Percentiles rank a stretch among this genome's conserved stretches.
These are phyloP conservation scores for Hyperoplus lanceolatus DNA, from an alignment of 2,797 vertebrate species.

Conservation along the genomic window DNA sequence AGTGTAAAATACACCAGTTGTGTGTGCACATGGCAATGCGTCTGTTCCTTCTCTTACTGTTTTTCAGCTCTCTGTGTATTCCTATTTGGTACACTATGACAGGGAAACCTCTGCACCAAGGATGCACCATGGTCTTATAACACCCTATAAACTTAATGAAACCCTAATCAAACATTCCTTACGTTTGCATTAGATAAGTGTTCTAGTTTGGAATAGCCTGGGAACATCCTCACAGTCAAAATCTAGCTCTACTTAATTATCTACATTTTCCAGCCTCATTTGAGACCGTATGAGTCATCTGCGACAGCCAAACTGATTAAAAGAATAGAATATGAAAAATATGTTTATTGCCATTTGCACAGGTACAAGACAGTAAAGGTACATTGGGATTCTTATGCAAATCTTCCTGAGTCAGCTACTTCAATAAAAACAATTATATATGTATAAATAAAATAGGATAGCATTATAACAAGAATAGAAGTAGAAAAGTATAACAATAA, in stretches of 20 bases:
- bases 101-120: conserved; percentile 5
- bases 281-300: background rate
- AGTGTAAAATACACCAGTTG: background rate
- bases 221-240: background rate
- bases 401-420: too few species aligned
- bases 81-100: background rate
- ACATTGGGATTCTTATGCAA: too few species aligned
- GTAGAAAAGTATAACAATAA: too few species aligned
- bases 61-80: conserved; percentile 11
- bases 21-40: background rate
- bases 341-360: too few species aligned
- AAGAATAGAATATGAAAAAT: too few species aligned
- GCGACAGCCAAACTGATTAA: background rate
- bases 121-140: background rate
- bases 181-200: background rate
- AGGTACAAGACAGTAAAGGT: too few species aligned
- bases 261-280: background rate
- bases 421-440: too few species aligned
- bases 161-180: background rate
- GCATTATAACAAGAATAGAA: too few species aligned
- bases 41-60: background rate
- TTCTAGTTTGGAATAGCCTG: background rate
- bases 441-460: too few species aligned
- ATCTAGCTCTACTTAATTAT: background rate
- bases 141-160: background rate